Percentiles rank a stretch among this genome's conserved stretches.
Evolutionary conservation across 2,113 vertebrate species (phyloP).

Genomic region (Tiliqua scincoides): DNA sequence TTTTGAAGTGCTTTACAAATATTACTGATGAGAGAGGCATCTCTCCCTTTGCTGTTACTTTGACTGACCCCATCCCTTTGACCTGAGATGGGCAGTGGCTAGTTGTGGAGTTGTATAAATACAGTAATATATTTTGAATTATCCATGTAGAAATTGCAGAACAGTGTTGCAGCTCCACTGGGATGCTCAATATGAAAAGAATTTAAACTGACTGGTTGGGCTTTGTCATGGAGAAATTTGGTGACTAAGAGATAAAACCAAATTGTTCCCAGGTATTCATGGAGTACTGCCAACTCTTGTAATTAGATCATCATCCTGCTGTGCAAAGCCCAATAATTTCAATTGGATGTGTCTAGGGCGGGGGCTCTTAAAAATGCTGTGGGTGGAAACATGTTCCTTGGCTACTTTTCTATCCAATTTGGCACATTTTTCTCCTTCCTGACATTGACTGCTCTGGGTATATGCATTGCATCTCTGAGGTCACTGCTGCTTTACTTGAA

Average conservation of each 20-base stretch:
- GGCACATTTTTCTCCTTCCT: neutral
- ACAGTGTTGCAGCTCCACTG: neutral
- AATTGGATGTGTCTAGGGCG: neutral
- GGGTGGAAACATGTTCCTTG: neutral
- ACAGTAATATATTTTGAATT: too few species aligned
- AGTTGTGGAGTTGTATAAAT: neutral
- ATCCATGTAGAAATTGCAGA: neutral
- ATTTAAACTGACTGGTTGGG: neutral
- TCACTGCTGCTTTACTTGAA: neutral
- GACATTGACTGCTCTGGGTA: neutral
- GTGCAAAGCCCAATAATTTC: neutral
- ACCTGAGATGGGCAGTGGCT: neutral
- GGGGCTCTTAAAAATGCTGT: conserved; percentile 7
- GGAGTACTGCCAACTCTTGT: neutral
- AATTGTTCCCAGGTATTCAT: neutral
- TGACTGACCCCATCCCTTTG: neutral
- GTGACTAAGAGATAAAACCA: neutral
- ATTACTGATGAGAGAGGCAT: neutral
- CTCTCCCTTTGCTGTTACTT: too few species aligned
- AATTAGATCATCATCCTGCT: neutral
- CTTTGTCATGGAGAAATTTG: neutral
- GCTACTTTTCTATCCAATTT: neutral
- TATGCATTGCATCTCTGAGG: neutral
- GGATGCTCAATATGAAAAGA: neutral
- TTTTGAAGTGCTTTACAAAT: neutral